phyloP scores from a whole-genome alignment of 2,888 invertebrate species.

The Chirona hameri region DNA sequence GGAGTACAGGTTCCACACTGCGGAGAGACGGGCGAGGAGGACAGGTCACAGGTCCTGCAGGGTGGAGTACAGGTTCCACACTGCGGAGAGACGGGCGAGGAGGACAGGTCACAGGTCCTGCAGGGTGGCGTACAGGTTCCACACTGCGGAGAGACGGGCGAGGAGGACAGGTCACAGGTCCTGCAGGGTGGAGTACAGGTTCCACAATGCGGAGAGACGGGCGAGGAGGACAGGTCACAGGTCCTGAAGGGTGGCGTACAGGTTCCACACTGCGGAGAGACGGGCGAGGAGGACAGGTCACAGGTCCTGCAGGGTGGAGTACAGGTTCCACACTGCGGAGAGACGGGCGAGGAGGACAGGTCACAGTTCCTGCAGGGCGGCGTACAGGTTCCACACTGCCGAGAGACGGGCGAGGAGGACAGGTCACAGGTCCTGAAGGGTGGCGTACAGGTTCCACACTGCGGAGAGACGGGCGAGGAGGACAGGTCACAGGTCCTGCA shows the following conservation, averaged over 20 bases:
- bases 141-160: too few relatives aligned
- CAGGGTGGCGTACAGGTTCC: too few relatives aligned
- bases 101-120: too few relatives aligned
- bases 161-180: conserved; percentile 22
- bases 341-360: too few relatives aligned
- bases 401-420: too few relatives aligned
- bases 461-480: background rate
- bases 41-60: background rate
- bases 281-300: background rate
- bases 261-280: background rate
- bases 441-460: background rate
- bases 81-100: background rate
- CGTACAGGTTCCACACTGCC: background rate
- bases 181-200: background rate
- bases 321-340: too few relatives aligned
- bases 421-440: background rate
- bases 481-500: too few relatives aligned
- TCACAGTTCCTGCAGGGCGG: conserved; percentile 25
- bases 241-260: background rate
- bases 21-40: background rate
- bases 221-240: too few relatives aligned
- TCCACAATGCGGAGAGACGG: background rate
- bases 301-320: too few relatives aligned
- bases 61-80: background rate
- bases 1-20: background rate